phyloP scores from a whole-genome alignment of 30 jellyfish, hydroid and myxozoan genomes.

The Calvadosia cruxmelitensis region DNA sequence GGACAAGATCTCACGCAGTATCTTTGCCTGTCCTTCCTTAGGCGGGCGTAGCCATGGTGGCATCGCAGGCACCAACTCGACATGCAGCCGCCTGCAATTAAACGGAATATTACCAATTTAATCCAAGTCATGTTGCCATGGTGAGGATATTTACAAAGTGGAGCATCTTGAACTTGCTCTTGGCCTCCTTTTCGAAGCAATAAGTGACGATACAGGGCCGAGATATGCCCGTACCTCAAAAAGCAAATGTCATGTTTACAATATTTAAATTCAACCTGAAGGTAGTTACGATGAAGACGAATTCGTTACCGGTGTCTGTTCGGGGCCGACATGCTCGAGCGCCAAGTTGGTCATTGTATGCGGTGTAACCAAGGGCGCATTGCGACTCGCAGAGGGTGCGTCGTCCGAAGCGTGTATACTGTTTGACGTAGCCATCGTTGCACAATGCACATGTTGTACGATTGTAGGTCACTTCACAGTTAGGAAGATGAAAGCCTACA shows the following conservation, averaged over 20 bases:
- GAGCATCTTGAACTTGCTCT: no score
- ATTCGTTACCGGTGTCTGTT: neutral
- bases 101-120: no score
- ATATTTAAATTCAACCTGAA: no score
- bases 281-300: no score
- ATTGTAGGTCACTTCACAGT: neutral
- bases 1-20: neutral
- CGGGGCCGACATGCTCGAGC: neutral
- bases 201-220: no score
- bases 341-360: neutral
- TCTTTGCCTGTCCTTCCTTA: neutral
- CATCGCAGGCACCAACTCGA: neutral
- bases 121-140: no score
- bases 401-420: neutral
- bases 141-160: no score
- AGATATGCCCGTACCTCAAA: no score
- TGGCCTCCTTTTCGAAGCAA: no score
- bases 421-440: neutral
- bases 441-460: neutral
- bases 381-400: neutral
- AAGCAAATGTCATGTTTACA: no score
- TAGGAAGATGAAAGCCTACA: neutral
- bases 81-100: neutral
- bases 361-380: neutral
- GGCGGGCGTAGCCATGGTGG: neutral